Percentiles rank a stretch among this genome's conserved stretches.
phyloP scores from a whole-genome alignment of 53 echinoderm and acorn worm genomes.

The Astropecten irregularis region DNA sequence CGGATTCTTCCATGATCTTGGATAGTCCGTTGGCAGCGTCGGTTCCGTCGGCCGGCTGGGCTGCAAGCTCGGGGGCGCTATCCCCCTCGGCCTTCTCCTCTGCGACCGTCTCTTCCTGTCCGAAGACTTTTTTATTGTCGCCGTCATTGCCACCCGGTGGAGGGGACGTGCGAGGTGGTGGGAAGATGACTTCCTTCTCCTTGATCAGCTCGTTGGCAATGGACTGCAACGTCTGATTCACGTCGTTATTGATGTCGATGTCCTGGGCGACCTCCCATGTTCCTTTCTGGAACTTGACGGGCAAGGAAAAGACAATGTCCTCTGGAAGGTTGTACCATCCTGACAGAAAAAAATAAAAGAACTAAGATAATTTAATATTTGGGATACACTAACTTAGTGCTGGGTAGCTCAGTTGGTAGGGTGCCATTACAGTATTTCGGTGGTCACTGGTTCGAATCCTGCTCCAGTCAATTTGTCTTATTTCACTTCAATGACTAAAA shows the following conservation, averaged over 20 bases:
- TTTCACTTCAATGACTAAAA: too few species aligned
- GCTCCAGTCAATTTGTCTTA: too few species aligned
- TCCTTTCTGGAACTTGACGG: constrained; percentile 91
- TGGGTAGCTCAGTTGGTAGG: too few species aligned
- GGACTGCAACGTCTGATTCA: constrained; percentile 51
- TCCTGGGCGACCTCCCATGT: constrained; percentile 89
- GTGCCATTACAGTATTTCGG: too few species aligned
- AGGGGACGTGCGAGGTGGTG: constrained; percentile 60
- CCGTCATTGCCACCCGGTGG: constrained; percentile 23
- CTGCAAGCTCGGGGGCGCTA: neutral
- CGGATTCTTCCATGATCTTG: constrained; percentile 81
- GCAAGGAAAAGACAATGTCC: constrained; percentile 85
- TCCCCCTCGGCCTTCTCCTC: constrained; percentile 10
- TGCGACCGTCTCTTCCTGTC: constrained; percentile 42
- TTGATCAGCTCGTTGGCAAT: constrained; percentile 80
- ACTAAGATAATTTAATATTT: neutral
- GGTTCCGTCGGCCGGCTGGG: neutral
- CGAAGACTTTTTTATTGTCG: constrained; percentile 66
- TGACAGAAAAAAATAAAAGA: constrained; percentile 14
- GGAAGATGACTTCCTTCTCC: constrained; percentile 88
- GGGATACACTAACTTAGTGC: too few species aligned
- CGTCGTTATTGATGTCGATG: constrained; percentile 66
- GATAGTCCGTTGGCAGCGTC: constrained; percentile 58
- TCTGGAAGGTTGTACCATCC: constrained; percentile 90
- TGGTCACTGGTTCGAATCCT: too few species aligned